Conservation (phyloP, 1,140 invertebrate species). For the Andrena cerasifolii region DNA sequence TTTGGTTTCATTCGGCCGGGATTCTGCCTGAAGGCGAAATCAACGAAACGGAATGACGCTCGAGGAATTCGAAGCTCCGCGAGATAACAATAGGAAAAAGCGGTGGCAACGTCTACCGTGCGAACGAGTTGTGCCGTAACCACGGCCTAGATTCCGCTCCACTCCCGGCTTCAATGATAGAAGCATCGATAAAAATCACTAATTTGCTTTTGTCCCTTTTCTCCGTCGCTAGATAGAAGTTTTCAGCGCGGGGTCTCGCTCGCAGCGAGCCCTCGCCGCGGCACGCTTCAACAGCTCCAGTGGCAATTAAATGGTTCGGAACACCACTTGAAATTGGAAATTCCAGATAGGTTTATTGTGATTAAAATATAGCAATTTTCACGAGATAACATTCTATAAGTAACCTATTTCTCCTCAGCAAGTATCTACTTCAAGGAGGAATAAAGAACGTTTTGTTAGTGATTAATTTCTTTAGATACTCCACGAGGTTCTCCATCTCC, state of each 20-base stretch:
- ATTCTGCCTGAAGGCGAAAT: background rate
- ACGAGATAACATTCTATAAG: too few relatives aligned
- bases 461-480: too few relatives aligned
- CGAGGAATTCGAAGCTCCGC: background rate
- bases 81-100: slow-evolving; percentile 46
- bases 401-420: too few relatives aligned
- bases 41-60: slow-evolving; percentile 8
- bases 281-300: background rate
- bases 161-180: slow-evolving; percentile 1
- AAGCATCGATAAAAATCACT: slow-evolving; percentile 35
- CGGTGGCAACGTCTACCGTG: slow-evolving; percentile 22
- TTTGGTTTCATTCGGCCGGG: background rate
- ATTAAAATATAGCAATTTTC: too few relatives aligned
- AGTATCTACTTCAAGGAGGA: too few relatives aligned
- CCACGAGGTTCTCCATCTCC: too few relatives aligned
- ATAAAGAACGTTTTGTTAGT: too few relatives aligned
- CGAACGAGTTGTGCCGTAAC: slow-evolving; percentile 36
- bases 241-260: background rate
- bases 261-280: too few relatives aligned
- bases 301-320: too few relatives aligned
- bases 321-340: too few relatives aligned
- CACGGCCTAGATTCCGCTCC: slow-evolving; percentile 27
- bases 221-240: background rate
- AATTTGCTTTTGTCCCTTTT: slow-evolving; percentile 31
- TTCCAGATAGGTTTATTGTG: too few relatives aligned